Evolutionary conservation across 1,140 invertebrate genomes (phyloP).

Genomic region (Drosophila ogumai): DNA sequence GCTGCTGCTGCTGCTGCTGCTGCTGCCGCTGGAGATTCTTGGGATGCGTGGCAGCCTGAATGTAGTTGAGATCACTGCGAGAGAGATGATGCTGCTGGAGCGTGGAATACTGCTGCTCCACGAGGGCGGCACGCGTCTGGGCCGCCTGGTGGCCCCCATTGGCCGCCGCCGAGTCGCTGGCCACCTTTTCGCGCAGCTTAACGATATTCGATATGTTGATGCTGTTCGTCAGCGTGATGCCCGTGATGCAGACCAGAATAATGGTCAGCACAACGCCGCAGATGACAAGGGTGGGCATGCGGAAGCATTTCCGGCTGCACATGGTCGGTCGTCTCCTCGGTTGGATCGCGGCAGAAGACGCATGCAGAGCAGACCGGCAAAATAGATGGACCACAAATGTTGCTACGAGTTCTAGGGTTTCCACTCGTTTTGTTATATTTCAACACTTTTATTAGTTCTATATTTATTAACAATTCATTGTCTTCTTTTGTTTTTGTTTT

Average conservation of each 20-base stretch:
- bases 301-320: slow-evolving; percentile 83
- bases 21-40: slow-evolving; percentile 73
- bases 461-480: too few species aligned
- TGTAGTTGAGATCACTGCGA: slow-evolving; percentile 80
- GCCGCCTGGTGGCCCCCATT: slow-evolving; percentile 78
- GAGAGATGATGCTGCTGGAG: slow-evolving; percentile 79
- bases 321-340: slow-evolving; percentile 59
- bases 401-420: neutral
- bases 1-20: slow-evolving; percentile 32
- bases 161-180: slow-evolving; percentile 80
- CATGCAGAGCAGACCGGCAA: slow-evolving; percentile 25
- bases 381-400: neutral
- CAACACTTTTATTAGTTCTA: too few species aligned
- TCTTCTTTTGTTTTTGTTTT: neutral
- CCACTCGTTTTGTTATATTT: neutral
- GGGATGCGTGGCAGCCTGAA: slow-evolving; percentile 74
- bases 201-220: slow-evolving; percentile 84
- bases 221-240: slow-evolving; percentile 82
- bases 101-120: slow-evolving; percentile 81
- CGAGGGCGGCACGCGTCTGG: slow-evolving; percentile 75
- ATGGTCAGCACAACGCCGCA: slow-evolving; percentile 82
- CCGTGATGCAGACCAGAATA: slow-evolving; percentile 83
- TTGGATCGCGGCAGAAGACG: slow-evolving; percentile 11
- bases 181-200: slow-evolving; percentile 80
- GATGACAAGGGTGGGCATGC: slow-evolving; percentile 82